phyloP scores from a whole-genome alignment of 2,113 vertebrate genomes.

The Myanophis thanlyinensis region DNA sequence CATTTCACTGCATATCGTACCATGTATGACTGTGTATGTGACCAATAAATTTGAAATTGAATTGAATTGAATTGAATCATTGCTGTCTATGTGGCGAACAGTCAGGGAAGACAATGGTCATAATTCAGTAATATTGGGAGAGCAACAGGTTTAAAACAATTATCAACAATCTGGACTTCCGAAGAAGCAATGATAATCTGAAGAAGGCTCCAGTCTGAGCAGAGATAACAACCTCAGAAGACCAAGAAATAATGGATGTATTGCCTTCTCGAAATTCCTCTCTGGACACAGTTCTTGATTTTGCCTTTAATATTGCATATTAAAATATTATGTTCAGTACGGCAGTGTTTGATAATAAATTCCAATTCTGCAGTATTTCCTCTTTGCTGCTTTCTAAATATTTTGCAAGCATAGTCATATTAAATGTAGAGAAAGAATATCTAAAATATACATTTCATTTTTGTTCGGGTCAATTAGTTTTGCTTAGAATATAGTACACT shows the following conservation, averaged over 20 bases:
- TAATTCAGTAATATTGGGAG: not conserved
- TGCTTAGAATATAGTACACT: not conserved
- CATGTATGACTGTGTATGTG: no score
- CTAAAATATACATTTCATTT: not conserved
- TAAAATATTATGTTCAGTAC: not conserved
- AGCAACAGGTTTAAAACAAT: not conserved
- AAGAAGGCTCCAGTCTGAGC: not conserved
- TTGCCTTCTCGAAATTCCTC: not conserved
- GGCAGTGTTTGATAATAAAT: not conserved
- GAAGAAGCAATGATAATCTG: not conserved
- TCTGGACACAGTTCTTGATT: not conserved
- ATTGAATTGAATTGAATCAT: no score
- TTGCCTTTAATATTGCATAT: not conserved
- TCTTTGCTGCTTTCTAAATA: not conserved
- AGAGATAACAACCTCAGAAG: not conserved
- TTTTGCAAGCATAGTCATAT: not conserved
- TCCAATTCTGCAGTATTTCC: not conserved
- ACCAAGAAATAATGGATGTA: not conserved
- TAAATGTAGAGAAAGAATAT: not conserved
- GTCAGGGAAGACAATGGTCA: not conserved
- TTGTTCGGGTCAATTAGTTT: not conserved
- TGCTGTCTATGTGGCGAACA: not conserved
- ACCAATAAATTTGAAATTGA: no score
- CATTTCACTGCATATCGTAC: no score
- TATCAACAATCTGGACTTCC: not conserved